phyloP scores from a whole-genome alignment of 2,113 vertebrate species.

The Dicentrarchus labrax region DNA sequence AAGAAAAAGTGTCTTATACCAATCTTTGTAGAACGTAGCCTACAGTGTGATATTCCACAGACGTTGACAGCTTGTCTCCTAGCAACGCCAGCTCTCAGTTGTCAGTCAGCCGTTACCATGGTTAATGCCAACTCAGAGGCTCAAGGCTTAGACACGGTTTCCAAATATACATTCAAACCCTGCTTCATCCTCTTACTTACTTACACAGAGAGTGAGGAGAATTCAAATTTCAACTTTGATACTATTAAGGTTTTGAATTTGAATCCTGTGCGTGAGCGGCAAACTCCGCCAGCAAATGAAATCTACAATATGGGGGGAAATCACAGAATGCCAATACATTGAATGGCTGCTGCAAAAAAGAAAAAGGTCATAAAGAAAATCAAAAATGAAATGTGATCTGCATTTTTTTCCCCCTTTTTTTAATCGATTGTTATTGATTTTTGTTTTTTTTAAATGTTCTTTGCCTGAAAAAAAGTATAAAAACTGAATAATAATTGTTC shows the following conservation, averaged over 20 bases:
- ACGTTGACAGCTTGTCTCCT: neutral
- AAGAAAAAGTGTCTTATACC: neutral
- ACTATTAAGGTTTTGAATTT: neutral
- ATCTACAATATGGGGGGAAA: neutral
- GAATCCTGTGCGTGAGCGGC: neutral
- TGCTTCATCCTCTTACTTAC: neutral
- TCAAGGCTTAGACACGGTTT: neutral
- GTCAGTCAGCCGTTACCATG: neutral
- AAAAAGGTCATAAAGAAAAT: neutral
- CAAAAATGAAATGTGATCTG: no score
- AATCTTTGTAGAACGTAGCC: neutral
- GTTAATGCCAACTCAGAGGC: neutral
- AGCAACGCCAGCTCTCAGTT: neutral
- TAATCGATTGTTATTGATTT: no score
- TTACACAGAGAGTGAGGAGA: neutral
- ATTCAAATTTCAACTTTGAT: neutral
- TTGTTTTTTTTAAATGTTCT: no score
- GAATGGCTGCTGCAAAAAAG: neutral
- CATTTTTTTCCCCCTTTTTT: no score
- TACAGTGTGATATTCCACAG: no score
- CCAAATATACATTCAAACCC: neutral
- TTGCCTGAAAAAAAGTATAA: neutral
- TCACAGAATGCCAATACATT: neutral
- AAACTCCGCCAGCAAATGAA: neutral
- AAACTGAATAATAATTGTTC: neutral